These are phyloP conservation scores for Diorhabda carinulata DNA, from an alignment of 1,140 invertebrate genomes.

Conservation along the genomic window DNA sequence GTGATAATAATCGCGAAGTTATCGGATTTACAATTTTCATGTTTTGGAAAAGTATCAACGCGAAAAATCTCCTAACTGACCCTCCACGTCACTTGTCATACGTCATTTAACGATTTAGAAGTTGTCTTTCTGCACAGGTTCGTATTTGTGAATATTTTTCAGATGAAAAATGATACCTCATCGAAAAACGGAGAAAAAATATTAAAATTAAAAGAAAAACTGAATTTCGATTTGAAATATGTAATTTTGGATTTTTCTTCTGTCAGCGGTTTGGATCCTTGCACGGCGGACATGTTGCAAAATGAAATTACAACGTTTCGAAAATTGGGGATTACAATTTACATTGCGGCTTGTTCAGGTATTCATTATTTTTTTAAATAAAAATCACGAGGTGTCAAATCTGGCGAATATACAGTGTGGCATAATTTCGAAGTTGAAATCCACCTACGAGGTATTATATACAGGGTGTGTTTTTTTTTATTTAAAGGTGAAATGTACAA, in stretches of 20 bases:
- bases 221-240: conserved; percentile 36
- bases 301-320: conserved; percentile 54
- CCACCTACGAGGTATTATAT: no score
- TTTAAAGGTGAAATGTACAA: conserved; percentile 52
- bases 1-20: no score
- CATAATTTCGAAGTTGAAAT: no score
- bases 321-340: conserved; percentile 51
- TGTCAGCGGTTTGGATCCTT: conserved; percentile 66
- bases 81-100: no score
- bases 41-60: no score
- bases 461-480: background rate
- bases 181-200: conserved; percentile 46
- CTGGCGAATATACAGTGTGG: no score
- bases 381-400: background rate
- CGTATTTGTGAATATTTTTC: no score
- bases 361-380: conserved; percentile 22
- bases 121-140: no score
- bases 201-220: conserved; percentile 43
- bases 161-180: no score
- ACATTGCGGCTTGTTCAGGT: conserved; percentile 51
- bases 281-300: conserved; percentile 59
- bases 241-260: conserved; percentile 66
- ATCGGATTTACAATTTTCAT: no score
- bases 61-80: no score
- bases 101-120: no score